Evolutionary conservation across 92 coral and sea anemone genomes (phyloP).

Genomic region (Siderastrea siderea): DNA sequence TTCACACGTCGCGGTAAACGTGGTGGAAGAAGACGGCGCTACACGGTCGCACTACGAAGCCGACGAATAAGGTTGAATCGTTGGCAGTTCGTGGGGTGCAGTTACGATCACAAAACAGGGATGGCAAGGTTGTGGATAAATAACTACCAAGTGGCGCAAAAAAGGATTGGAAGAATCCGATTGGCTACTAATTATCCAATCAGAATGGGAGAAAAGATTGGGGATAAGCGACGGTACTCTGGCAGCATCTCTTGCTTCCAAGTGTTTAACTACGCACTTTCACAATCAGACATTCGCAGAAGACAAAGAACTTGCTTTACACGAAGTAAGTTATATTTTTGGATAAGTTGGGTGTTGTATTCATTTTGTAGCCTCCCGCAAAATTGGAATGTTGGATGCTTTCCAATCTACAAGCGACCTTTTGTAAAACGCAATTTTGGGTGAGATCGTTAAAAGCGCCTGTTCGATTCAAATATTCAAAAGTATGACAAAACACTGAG

Average conservation of each 20-base stretch:
- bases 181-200: conserved; percentile 84
- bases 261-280: conserved; percentile 78
- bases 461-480: too few species aligned
- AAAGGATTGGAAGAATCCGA: conserved; percentile 76
- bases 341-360: neutral
- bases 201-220: conserved; percentile 79
- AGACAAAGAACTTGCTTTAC: conserved; percentile 68
- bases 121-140: conserved; percentile 74
- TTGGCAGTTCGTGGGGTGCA: conserved; percentile 81
- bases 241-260: conserved; percentile 84
- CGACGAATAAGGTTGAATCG: conserved; percentile 52
- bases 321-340: conserved; percentile 24
- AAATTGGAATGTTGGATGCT: neutral
- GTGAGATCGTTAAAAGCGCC: too few species aligned
- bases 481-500: too few species aligned
- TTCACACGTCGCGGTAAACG: conserved; percentile 70
- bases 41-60: conserved; percentile 63
- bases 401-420: too few species aligned
- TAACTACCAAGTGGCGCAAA: conserved; percentile 58
- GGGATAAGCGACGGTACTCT: conserved; percentile 67
- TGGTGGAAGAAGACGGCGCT: conserved; percentile 60
- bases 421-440: too few species aligned
- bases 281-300: conserved; percentile 23
- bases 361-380: neutral
- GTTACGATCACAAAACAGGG: conserved; percentile 76